These are phyloP conservation scores for Clepsis dumicolana DNA, from an alignment of 2,888 invertebrate genomes.

Conservation along the genomic window DNA sequence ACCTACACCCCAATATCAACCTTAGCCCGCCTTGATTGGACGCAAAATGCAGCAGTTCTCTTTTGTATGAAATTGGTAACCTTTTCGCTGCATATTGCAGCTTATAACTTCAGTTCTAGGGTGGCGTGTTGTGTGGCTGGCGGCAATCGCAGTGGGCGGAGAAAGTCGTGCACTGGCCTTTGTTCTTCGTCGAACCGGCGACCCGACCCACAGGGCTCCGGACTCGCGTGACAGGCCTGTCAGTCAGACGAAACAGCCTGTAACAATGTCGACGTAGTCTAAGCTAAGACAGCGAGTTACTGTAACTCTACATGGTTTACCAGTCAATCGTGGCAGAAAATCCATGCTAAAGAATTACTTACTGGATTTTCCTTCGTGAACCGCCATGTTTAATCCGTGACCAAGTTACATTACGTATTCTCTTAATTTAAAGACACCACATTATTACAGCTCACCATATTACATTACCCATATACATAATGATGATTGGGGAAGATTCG, in stretches of 20 bases:
- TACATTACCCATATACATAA: background rate
- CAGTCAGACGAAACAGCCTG: background rate
- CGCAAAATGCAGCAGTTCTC: background rate
- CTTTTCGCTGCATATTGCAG: background rate
- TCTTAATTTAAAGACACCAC: background rate
- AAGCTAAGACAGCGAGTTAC: too few species aligned
- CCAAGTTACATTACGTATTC: background rate
- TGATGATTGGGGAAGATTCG: conserved; percentile 8
- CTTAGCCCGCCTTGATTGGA: background rate
- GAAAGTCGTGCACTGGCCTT: conserved; percentile 35
- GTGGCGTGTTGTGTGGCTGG: background rate
- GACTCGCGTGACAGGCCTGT: background rate
- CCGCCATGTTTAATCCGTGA: background rate
- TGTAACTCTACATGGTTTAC: background rate
- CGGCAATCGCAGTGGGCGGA: background rate
- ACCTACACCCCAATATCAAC: background rate
- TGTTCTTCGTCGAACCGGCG: conserved; percentile 27
- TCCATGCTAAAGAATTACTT: background rate
- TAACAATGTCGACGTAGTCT: background rate
- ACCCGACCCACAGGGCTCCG: conserved; percentile 7
- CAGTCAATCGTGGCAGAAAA: background rate
- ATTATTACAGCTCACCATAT: background rate
- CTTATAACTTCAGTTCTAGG: background rate
- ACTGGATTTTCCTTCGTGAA: background rate
- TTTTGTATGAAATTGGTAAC: background rate